These are phyloP conservation scores for Battus philenor DNA, from an alignment of 1,140 invertebrate genomes.

Conservation along the genomic window DNA sequence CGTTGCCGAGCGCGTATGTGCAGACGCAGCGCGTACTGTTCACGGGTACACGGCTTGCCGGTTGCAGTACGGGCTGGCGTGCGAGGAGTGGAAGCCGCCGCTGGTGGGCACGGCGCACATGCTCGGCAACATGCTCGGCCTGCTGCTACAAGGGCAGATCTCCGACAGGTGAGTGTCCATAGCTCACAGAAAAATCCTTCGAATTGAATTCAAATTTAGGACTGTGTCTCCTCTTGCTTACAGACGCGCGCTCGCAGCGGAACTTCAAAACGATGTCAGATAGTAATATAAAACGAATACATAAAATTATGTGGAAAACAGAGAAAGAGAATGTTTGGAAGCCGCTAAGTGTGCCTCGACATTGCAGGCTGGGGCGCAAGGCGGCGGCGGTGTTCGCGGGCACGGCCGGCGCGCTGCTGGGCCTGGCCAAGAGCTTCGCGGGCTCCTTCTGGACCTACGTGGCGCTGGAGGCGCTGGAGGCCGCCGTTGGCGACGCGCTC, in stretches of 20 bases:
- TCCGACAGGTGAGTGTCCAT: conserved; percentile 58
- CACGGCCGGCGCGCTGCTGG: conserved; percentile 50
- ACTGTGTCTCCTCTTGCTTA: too few relatives aligned
- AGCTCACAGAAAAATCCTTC: too few relatives aligned
- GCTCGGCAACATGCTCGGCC: conserved; percentile 57
- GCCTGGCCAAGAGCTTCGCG: conserved; percentile 52
- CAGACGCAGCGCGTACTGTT: too few relatives aligned
- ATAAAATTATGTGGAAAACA: too few relatives aligned
- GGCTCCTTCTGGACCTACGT: conserved; percentile 50
- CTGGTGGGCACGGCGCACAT: conserved; percentile 56
- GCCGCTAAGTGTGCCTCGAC: too few relatives aligned
- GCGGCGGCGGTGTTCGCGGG: conserved; percentile 60
- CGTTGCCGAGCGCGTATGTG: too few relatives aligned
- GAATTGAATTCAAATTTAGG: too few relatives aligned
- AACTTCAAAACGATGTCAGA: too few relatives aligned
- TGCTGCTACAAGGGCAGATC: conserved; percentile 55
- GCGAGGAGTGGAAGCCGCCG: conserved; percentile 60
- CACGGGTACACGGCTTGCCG: too few relatives aligned
- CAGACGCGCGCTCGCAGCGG: too few relatives aligned
- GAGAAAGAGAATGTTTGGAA: too few relatives aligned
- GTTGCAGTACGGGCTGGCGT: conserved; percentile 55
- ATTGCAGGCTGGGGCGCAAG: conserved; percentile 55
- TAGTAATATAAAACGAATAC: too few relatives aligned
- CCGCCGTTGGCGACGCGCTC: conserved; percentile 56
- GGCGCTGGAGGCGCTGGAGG: conserved; percentile 49